These are phyloP conservation scores for Columbina picui DNA, from an alignment of 2,113 vertebrate genomes.

Conservation along the genomic window DNA sequence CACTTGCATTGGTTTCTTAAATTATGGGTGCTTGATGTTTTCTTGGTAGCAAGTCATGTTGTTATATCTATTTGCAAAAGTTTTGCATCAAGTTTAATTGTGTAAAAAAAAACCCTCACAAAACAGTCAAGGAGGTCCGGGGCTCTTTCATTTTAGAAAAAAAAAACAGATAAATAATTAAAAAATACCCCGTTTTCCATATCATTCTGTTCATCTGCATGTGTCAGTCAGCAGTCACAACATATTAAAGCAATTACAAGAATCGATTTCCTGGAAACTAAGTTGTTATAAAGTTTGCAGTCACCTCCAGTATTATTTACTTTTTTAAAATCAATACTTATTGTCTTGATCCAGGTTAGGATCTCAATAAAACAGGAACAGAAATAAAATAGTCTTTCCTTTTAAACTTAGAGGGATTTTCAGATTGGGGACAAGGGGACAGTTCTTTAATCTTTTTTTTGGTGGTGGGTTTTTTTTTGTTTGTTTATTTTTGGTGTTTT, in stretches of 20 bases:
- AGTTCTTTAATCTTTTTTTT: accelerated
- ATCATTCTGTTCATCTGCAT: neutral
- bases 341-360: neutral
- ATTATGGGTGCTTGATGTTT: neutral
- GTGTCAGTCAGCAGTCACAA: neutral
- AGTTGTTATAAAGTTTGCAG: neutral
- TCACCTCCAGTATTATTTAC: neutral
- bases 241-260: neutral
- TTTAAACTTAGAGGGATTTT: neutral
- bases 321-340: neutral
- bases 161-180: neutral
- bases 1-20: neutral
- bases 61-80: neutral
- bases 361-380: neutral
- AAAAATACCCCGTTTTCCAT: neutral
- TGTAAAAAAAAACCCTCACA: accelerated
- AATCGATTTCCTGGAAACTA: neutral
- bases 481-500: too few relatives aligned
- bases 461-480: too few relatives aligned
- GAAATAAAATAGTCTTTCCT: neutral
- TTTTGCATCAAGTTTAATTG: neutral
- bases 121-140: neutral
- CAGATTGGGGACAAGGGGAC: too few relatives aligned
- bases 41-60: neutral
- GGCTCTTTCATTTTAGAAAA: neutral